Evolutionary conservation across 2,888 invertebrate species (phyloP).

Genomic region (Pachycephus smyrnensis): DNA sequence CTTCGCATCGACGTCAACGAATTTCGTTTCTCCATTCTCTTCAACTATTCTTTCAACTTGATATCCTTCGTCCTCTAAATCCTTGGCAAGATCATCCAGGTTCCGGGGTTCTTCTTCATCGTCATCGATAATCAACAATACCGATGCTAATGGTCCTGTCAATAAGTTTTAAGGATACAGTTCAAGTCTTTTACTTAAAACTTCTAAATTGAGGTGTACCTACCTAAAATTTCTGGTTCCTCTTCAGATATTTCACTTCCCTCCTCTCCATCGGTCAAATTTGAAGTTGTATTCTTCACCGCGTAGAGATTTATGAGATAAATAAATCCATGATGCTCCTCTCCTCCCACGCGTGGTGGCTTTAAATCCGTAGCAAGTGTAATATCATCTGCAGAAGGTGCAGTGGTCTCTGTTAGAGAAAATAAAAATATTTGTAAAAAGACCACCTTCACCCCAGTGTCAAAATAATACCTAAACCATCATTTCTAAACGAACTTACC

Average conservation of each 20-base stretch:
- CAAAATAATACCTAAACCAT: background rate
- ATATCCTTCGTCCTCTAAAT: conserved; percentile 54
- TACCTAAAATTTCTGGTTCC: conserved; percentile 50
- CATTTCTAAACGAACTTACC: background rate
- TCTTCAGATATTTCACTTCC: conserved; percentile 44
- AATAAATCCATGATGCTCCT: conserved; percentile 37
- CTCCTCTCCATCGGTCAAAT: conserved; percentile 48
- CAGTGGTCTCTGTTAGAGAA: background rate
- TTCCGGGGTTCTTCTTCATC: conserved; percentile 51
- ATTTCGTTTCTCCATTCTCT: conserved; percentile 42
- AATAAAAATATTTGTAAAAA: background rate
- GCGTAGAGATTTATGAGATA: conserved; percentile 59
- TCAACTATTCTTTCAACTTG: conserved; percentile 48
- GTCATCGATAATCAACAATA: conserved; percentile 53
- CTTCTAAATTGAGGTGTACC: conserved; percentile 11
- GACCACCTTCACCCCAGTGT: too few species aligned
- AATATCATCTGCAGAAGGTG: conserved; percentile 18
- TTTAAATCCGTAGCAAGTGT: conserved; percentile 47
- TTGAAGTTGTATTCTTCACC: conserved; percentile 50
- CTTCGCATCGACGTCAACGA: conserved; percentile 22
- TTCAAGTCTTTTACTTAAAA: background rate
- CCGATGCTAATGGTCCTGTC: conserved; percentile 53
- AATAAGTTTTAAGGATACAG: background rate
- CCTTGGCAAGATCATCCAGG: conserved; percentile 57
- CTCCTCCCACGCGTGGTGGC: conserved; percentile 47